phyloP scores from a whole-genome alignment of 53 echinoderm and acorn worm genomes.

The Paracentrotus lividus region DNA sequence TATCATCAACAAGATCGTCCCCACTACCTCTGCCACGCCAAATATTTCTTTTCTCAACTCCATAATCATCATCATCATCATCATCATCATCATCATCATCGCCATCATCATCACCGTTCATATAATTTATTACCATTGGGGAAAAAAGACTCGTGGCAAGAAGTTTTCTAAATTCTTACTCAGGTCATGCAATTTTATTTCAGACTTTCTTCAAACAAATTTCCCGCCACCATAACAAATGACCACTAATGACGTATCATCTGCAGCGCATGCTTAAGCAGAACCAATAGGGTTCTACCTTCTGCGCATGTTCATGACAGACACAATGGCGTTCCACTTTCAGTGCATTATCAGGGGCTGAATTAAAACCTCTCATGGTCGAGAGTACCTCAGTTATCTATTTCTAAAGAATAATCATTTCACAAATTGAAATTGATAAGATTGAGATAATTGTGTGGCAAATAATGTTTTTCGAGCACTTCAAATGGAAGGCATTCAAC shows the following conservation, averaged over 20 bases:
- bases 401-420: too few species aligned
- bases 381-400: too few species aligned
- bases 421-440: too few species aligned
- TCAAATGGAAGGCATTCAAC: not conserved
- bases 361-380: too few species aligned
- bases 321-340: too few species aligned
- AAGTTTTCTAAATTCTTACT: conserved; percentile 5
- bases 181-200: conserved; percentile 54
- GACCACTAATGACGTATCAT: not conserved
- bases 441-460: not conserved
- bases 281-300: not conserved
- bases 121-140: not conserved
- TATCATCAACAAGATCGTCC: not conserved
- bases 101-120: not conserved
- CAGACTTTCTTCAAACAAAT: conserved; percentile 29
- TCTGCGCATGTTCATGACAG: not conserved
- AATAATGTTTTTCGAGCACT: not conserved
- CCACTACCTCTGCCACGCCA: too few species aligned
- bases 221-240: not conserved
- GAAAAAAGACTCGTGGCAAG: not conserved
- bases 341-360: too few species aligned
- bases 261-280: not conserved
- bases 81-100: not conserved
- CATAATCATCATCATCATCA: not conserved
- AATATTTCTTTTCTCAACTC: not conserved